Evolutionary conservation across 2,888 invertebrate species (phyloP), one percentile per base, ranked within the genome.

Genomic region (Dasypogon diadema): DNA sequence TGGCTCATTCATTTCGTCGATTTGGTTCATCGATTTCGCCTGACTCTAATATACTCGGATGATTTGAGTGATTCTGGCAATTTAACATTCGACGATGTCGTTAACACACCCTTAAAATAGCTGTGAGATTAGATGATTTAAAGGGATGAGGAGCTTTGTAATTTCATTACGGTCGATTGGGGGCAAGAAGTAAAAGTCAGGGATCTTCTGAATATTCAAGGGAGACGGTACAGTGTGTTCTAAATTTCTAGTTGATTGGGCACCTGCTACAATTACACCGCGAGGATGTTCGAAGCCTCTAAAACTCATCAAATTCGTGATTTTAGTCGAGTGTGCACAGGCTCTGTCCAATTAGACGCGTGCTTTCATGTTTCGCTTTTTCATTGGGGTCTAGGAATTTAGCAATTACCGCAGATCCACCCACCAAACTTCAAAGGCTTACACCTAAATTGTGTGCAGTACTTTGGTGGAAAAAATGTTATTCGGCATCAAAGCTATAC

Each of bases 161-260:
- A 46, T 46, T 46, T 46, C n/a, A 46, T 12, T 46, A 55, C 24
- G 12, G 55, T n/a, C 6, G 55, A 22, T 6, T 10, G 55, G 5
- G n/a, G 21, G n/a, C 55, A 16, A 26, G 6, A 30, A 8, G 14
- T 26, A 56, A 24, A 56, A 56, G 26, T 56, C 56, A 26, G 26
- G 26, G 26, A 56, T 56, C 56, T 56, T 56, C 26, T 56, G 56
- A 56, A 26, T 56, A 56, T 26, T 56, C 56, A 56, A 56, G 26
- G n/a, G 24, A 56, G 26, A 56, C 22, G n/a, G n/a, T n/a, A n/a
- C 8, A 30, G 56, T 24, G 24, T 56, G 21, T 56, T 56, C 26
- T 56, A 26, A 56, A 26, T 30, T 56, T 56, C 56, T 26, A 26
- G n/a, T 14, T 56, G 56, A 56, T 56, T 56, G 56, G 14, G 22